Conservation (phyloP, 2,113 vertebrate species). For the Haplotaxodon microlepis region DNA sequence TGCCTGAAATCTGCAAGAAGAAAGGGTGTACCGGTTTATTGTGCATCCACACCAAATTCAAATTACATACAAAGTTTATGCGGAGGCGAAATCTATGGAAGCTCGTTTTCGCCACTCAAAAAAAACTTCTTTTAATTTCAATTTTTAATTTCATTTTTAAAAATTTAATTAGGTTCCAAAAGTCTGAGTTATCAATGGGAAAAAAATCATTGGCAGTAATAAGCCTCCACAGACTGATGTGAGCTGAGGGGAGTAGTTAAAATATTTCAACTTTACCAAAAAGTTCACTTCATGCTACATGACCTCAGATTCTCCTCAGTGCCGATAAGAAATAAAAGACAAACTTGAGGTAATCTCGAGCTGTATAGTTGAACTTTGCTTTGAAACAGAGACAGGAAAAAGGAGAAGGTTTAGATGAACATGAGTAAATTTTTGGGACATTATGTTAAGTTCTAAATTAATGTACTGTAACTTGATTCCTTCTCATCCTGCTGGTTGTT, state of each 20-base stretch:
- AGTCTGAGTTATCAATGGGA: not conserved
- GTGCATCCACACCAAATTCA: not conserved
- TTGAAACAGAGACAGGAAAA: not conserved
- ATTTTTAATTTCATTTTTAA: not conserved
- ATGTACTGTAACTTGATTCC: not conserved
- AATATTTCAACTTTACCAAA: not conserved
- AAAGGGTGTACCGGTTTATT: not conserved
- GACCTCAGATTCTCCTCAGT: not conserved
- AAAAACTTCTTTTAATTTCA: not conserved
- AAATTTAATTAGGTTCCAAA: not conserved
- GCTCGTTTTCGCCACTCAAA: not conserved
- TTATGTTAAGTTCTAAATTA: not conserved
- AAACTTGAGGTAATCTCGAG: not conserved
- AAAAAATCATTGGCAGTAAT: not conserved
- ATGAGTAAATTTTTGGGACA: not conserved
- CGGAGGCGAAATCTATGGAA: rapidly evolving
- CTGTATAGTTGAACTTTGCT: not conserved
- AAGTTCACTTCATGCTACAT: not conserved
- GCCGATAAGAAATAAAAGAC: not conserved
- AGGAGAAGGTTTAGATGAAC: not conserved
- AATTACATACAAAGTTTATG: not conserved
- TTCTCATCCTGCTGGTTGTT: not conserved
- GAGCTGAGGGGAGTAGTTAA: not conserved
- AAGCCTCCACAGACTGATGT: not conserved
- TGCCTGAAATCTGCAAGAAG: not conserved